A percentile compares a stretch with the other conserved stretches of the same genome.
phyloP scores from a whole-genome alignment of 2,797 vertebrate genomes.

The Cuniculus paca region DNA sequence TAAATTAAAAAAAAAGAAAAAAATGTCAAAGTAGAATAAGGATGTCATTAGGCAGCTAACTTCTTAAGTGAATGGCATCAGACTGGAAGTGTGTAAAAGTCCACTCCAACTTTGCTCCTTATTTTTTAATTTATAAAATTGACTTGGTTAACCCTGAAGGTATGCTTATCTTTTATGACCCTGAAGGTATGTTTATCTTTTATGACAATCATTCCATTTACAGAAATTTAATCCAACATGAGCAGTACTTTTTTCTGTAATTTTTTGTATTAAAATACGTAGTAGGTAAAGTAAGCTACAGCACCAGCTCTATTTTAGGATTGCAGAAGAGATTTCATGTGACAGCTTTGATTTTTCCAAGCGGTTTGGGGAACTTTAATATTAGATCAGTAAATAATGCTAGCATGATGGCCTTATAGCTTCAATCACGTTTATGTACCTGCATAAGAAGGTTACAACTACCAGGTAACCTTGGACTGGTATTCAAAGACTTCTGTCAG shows the following conservation, averaged over 20 bases:
- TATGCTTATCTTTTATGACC: background rate
- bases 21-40: background rate
- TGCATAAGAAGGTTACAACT: background rate
- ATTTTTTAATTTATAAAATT: slow-evolving; percentile 6
- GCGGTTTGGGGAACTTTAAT: background rate
- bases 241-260: background rate
- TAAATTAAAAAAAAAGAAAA: no score
- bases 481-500: background rate
- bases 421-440: background rate
- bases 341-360: background rate
- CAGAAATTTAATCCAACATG: background rate
- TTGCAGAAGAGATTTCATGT: background rate
- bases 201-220: background rate
- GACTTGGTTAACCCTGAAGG: background rate
- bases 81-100: background rate
- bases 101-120: background rate
- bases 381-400: background rate
- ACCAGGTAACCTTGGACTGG: background rate
- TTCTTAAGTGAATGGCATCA: background rate
- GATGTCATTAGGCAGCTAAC: background rate
- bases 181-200: no score
- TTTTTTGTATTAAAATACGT: background rate
- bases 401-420: background rate
- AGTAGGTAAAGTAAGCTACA: background rate
- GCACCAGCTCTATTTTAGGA: background rate